Evolutionary conservation across 2,888 invertebrate species (phyloP).

Genomic region (Heliconius erato): DNA sequence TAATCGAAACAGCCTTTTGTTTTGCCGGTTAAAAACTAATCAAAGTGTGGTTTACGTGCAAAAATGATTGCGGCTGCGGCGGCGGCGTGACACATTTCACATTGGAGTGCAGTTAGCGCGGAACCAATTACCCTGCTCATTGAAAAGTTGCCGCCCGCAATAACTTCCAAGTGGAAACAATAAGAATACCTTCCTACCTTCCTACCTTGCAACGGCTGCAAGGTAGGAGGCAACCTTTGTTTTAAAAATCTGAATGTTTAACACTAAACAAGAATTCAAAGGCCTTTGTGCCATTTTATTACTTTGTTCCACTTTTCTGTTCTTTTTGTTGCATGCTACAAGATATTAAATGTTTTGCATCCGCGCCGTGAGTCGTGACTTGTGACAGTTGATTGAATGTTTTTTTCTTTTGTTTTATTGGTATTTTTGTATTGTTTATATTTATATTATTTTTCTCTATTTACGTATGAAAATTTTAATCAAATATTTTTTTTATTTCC

Average conservation of each 20-base stretch:
- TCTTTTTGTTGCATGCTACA: slow-evolving; percentile 40
- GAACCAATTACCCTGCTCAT: slow-evolving; percentile 49
- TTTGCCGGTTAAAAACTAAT: slow-evolving; percentile 40
- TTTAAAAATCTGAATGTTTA: slow-evolving; percentile 49
- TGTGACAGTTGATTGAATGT: slow-evolving; percentile 29
- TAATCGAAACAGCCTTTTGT: slow-evolving; percentile 23
- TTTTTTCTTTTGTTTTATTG: slow-evolving; percentile 16
- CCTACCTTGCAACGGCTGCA: not conserved
- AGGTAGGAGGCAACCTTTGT: slow-evolving; percentile 32
- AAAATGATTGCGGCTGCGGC: slow-evolving; percentile 41
- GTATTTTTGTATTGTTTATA: not conserved
- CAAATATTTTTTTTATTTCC: not conserved
- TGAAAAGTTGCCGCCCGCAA: slow-evolving; percentile 49
- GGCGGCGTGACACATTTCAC: slow-evolving; percentile 42
- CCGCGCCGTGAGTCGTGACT: slow-evolving; percentile 3
- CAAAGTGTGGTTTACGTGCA: slow-evolving; percentile 41
- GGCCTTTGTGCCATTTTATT: slow-evolving; percentile 49
- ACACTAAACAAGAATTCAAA: slow-evolving; percentile 51
- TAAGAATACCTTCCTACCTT: slow-evolving; percentile 38
- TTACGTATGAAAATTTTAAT: not conserved
- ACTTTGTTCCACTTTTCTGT: slow-evolving; percentile 46
- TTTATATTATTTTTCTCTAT: not conserved
- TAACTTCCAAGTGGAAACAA: slow-evolving; percentile 43
- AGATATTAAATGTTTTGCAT: slow-evolving; percentile 41
- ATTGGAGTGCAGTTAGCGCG: slow-evolving; percentile 46